Conservation (phyloP, 2,888 invertebrate species). For the Papilio demoleus region DNA sequence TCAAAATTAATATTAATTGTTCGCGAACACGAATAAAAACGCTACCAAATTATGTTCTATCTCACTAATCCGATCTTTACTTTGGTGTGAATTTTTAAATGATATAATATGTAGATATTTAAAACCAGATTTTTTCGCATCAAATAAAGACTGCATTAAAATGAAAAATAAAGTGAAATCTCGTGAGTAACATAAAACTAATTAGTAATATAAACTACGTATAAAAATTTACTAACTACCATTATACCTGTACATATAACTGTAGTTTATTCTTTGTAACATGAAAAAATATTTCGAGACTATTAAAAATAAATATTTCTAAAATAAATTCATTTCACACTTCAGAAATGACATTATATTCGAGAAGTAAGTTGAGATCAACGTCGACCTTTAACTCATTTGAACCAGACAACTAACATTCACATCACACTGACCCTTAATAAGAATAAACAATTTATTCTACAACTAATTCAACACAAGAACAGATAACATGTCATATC, state of each 20-base stretch:
- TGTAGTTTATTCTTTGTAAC: neutral
- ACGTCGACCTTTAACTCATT: conserved; percentile 34
- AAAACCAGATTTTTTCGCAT: no score
- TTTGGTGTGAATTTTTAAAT: neutral
- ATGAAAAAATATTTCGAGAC: neutral
- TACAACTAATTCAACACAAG: conserved; percentile 23
- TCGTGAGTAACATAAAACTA: no score
- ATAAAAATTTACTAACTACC: no score
- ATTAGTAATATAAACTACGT: no score
- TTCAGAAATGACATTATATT: conserved; percentile 9
- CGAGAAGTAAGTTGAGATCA: conserved; percentile 33
- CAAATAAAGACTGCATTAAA: no score
- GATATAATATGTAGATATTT: no score
- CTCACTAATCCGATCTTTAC: neutral
- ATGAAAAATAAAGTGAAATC: no score
- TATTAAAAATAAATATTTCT: neutral
- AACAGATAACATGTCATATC: no score
- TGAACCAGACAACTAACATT: conserved; percentile 28
- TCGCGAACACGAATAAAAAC: neutral
- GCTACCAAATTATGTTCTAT: neutral
- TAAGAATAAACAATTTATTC: conserved; percentile 16
- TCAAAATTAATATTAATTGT: neutral
- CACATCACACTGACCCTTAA: conserved; percentile 22
- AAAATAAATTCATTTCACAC: neutral
- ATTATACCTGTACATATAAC: no score